Evolutionary conservation across 2,888 invertebrate species (phyloP).

Genomic region (Acholoe squamosa): DNA sequence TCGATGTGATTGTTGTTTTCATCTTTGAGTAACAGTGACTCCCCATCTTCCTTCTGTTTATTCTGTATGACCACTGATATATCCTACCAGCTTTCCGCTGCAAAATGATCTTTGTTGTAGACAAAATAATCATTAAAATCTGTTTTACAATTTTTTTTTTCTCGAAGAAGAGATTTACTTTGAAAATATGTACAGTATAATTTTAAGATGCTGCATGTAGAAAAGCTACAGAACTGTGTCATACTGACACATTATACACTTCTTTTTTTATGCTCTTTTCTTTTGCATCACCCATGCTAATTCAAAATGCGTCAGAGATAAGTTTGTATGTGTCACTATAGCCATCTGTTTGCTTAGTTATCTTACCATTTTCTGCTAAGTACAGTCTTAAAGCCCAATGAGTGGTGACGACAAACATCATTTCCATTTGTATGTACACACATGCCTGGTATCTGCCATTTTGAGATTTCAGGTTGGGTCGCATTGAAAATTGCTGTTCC

Average conservation of each 20-base stretch:
- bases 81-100: not conserved
- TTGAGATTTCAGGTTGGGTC: not conserved
- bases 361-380: conserved; percentile 8
- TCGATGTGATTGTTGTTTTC: conserved; percentile 17
- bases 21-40: not conserved
- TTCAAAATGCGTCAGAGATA: too few relatives aligned
- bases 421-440: conserved; percentile 9
- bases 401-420: not conserved
- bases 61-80: not conserved
- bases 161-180: not conserved
- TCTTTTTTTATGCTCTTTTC: not conserved
- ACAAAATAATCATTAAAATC: not conserved
- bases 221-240: not conserved
- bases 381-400: not conserved
- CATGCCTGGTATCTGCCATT: not conserved
- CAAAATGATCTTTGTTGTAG: not conserved
- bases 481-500: not conserved
- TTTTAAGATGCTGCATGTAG: not conserved
- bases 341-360: not conserved
- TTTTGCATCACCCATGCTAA: not conserved
- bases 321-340: too few relatives aligned
- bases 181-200: not conserved
- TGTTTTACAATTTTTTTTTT: not conserved
- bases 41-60: not conserved
- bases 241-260: not conserved